phyloP scores from a whole-genome alignment of 2,888 invertebrate species.

The Sclerodermus sp. region DNA sequence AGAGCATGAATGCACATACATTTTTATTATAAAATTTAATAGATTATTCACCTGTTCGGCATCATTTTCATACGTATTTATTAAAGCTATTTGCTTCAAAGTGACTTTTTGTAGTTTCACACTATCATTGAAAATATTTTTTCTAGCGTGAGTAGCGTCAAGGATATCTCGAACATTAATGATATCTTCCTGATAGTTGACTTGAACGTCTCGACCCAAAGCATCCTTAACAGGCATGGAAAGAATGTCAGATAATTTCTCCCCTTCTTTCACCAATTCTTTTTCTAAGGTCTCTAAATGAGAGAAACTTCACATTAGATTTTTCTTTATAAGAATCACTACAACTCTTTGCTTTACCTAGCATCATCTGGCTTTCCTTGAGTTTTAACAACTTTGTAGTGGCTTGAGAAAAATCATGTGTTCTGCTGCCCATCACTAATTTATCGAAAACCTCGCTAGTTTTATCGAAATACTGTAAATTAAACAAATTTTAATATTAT shows the following conservation, averaged over 20 bases:
- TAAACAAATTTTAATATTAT: slow-evolving; percentile 5
- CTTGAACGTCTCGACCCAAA: slow-evolving; percentile 69
- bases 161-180: slow-evolving; percentile 72
- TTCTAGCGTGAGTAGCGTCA: slow-evolving; percentile 70
- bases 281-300: slow-evolving; percentile 67
- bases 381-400: slow-evolving; percentile 63
- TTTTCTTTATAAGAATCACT: background rate
- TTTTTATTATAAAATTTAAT: no score
- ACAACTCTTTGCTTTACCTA: slow-evolving; percentile 59
- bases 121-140: slow-evolving; percentile 73
- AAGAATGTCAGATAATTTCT: slow-evolving; percentile 75
- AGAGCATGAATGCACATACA: no score
- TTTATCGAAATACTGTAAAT: slow-evolving; percentile 64
- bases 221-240: slow-evolving; percentile 80
- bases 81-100: slow-evolving; percentile 75
- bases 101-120: slow-evolving; percentile 76
- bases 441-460: slow-evolving; percentile 71
- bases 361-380: slow-evolving; percentile 64
- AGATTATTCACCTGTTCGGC: slow-evolving; percentile 67
- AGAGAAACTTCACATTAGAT: background rate
- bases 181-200: slow-evolving; percentile 74
- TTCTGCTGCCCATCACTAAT: slow-evolving; percentile 66
- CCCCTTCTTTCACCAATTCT: slow-evolving; percentile 73
- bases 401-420: slow-evolving; percentile 64
- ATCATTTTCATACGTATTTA: slow-evolving; percentile 76